These are phyloP conservation scores for Marmota flaviventris DNA, from an alignment of 2,113 vertebrate species.

Conservation along the genomic window DNA sequence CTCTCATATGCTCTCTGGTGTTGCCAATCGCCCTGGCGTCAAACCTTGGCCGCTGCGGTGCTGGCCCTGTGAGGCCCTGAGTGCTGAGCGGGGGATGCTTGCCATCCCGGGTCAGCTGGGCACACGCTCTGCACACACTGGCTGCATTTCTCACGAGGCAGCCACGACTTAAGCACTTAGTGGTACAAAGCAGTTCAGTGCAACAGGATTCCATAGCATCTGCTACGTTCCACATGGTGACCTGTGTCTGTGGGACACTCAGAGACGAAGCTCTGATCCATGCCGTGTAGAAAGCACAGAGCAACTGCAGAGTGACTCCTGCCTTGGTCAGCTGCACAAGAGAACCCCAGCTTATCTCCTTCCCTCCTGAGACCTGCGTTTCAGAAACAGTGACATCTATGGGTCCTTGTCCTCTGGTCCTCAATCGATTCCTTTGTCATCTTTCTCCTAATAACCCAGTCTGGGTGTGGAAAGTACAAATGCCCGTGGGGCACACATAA, in stretches of 20 bases:
- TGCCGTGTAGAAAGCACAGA: fast-evolving
- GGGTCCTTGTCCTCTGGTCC: background rate
- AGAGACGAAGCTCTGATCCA: background rate
- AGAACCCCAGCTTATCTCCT: background rate
- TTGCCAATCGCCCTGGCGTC: background rate
- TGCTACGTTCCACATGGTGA: fast-evolving
- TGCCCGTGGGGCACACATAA: background rate
- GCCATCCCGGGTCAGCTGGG: no score
- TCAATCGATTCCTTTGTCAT: background rate
- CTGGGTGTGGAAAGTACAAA: background rate
- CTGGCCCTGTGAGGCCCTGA: background rate
- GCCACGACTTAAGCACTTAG: background rate
- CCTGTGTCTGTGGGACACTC: background rate
- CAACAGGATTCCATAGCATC: background rate
- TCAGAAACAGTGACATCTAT: background rate
- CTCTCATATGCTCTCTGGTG: fast-evolving
- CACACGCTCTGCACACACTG: background rate
- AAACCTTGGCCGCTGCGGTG: background rate
- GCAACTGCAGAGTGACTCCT: background rate
- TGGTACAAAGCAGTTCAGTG: background rate
- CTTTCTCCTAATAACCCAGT: background rate
- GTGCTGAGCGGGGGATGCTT: fast-evolving
- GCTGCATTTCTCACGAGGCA: background rate
- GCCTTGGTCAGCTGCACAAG: background rate
- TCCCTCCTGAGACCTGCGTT: background rate